phyloP scores from a whole-genome alignment of 1,140 invertebrate species.

The Aphelenchoides fujianensis region DNA sequence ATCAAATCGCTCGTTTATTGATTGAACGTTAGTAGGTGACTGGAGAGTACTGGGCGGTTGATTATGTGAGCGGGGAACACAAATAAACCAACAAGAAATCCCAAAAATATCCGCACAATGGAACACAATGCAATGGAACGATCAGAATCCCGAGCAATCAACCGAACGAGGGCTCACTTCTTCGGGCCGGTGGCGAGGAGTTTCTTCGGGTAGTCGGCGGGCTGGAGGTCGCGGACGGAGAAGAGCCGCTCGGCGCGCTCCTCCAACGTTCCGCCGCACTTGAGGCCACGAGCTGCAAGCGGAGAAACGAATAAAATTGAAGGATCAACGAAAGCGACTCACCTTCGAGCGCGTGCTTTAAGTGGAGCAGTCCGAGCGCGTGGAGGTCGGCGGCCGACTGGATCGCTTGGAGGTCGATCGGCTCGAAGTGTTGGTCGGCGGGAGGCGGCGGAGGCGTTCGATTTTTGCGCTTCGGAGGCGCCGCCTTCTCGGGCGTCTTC shows the following conservation, averaged over 20 bases:
- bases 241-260: slow-evolving; percentile 48
- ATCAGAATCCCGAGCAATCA: no score
- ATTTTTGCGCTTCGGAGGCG: not conserved
- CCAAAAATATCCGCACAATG: no score
- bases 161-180: no score
- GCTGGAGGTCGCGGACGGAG: slow-evolving; percentile 38
- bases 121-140: no score
- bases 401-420: slow-evolving; percentile 29
- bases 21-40: no score
- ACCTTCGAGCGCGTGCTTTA: slow-evolving; percentile 47
- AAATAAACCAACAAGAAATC: no score
- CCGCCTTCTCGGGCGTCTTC: slow-evolving; percentile 12
- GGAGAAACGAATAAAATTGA: not conserved
- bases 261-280: slow-evolving; percentile 45
- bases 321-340: slow-evolving; percentile 22
- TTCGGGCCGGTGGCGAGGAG: slow-evolving; percentile 40
- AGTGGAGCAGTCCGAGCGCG: slow-evolving; percentile 39
- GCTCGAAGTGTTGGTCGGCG: slow-evolving; percentile 22
- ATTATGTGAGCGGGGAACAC: no score
- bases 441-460: not conserved
- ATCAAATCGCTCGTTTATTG: no score
- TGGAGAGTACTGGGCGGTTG: no score
- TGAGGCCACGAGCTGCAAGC: slow-evolving; percentile 46
- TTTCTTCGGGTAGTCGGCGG: slow-evolving; percentile 45
- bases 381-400: slow-evolving; percentile 32